These are phyloP conservation scores for Decapterus maruadsi DNA, from an alignment of 2,797 vertebrate species.

Conservation along the genomic window DNA sequence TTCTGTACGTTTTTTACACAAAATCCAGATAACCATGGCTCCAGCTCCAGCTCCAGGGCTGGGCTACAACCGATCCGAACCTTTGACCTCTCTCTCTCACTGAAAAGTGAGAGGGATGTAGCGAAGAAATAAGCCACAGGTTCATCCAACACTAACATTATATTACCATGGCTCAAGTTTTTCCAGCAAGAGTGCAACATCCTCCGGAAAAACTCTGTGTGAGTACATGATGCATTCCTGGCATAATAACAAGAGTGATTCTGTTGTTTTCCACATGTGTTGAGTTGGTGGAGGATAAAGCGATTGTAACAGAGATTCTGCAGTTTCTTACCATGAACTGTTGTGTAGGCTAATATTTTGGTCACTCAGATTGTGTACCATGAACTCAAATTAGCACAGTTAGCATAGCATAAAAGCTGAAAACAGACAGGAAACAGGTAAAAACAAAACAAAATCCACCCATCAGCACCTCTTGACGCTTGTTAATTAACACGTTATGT, in stretches of 20 bases:
- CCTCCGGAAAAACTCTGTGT: background rate
- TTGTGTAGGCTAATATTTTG: background rate
- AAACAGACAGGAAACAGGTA: background rate
- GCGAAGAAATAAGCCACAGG: background rate
- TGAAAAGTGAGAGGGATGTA: background rate
- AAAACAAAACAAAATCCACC: background rate
- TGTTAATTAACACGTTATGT: background rate
- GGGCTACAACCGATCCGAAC: conserved; percentile 3
- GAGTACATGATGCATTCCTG: background rate
- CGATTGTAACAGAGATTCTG: background rate
- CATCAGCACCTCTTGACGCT: background rate
- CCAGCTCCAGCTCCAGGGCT: background rate
- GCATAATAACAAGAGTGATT: background rate
- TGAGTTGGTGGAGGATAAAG: background rate
- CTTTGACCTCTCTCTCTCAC: conserved; percentile 2
- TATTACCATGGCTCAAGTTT: background rate
- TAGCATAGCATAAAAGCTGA: background rate
- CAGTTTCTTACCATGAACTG: background rate
- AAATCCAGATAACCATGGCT: background rate
- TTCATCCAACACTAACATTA: background rate
- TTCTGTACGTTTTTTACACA: background rate
- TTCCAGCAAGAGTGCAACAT: background rate
- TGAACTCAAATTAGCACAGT: too few relatives aligned
- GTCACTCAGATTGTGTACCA: too few relatives aligned
- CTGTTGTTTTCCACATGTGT: background rate